Evolutionary conservation across 2,888 invertebrate genomes (phyloP), one percentile per base, ranked within the genome.

Genomic region (Watsonalla cultraria): DNA sequence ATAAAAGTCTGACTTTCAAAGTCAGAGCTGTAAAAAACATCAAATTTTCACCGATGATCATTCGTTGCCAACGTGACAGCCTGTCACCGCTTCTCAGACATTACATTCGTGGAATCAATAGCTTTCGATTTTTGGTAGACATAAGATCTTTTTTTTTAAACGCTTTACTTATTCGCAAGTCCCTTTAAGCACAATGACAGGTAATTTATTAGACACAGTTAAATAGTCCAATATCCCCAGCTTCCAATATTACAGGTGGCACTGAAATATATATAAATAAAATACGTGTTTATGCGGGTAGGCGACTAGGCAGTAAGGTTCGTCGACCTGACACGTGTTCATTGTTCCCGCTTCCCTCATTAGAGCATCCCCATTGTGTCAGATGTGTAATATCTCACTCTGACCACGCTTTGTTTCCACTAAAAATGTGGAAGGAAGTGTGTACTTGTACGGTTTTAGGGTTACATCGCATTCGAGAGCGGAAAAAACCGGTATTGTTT

Each of bases 321-420:
- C 11, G 42, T 42, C 11, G 42, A 42, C 42, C 42, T 49, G 37
- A 49, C 55, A 56, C 51, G 55, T 61, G 55, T 56, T 47, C 55
- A 65, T 66, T 65, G 67, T 65, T 50, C 64, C 6, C 45, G 37
- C 42, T 42, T 11, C 37, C 42, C 61, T 66, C 67, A 66, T 65
- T 64, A 64, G 51, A 46, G 49, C 49, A 51, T 55, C 54, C 54
- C 57, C 61, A 64, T 66, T 65, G 64, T 65, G 54, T 54, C 39
- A 24, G 39, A 58, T 61, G 61, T 59, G 55, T 6, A 57, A 54
- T 49, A 45, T 55, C n/a, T 47, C 54, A 45, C 51, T 54, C 8
- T 47, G 52, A 13, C 14, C 57, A 13, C 13, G 46, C 11, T 14
- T 57, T 51, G 46, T 51, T 15, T 13, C 35, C 8, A 51, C 54